Evolutionary conservation across 2,113 vertebrate species (phyloP).

Genomic region (Cochlearius cochlearius): DNA sequence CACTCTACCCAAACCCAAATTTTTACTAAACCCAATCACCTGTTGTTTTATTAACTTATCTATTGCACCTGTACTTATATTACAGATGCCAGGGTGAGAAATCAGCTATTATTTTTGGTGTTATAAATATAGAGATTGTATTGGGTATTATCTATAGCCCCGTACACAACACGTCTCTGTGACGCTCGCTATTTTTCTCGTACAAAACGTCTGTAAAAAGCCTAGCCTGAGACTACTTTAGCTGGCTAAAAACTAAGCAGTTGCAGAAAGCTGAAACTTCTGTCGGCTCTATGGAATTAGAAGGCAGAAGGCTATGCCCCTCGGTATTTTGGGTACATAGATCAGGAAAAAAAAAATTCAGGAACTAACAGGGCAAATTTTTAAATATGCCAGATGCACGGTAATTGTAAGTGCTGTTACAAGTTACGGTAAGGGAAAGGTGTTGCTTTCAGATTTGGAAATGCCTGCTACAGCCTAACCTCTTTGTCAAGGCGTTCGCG

Average conservation of each 20-base stretch:
- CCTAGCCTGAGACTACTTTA: neutral
- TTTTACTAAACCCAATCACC: neutral
- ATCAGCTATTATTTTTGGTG: neutral
- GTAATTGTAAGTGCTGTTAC: neutral
- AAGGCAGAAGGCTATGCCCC: neutral
- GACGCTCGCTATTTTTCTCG: neutral
- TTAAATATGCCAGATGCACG: neutral
- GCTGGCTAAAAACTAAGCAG: neutral
- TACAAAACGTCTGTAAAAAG: neutral
- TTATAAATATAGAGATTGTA: neutral
- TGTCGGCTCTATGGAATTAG: neutral
- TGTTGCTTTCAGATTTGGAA: constrained; percentile 48
- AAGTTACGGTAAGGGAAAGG: neutral
- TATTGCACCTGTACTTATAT: neutral
- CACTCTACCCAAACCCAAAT: neutral
- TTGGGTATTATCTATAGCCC: neutral
- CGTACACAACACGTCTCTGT: neutral
- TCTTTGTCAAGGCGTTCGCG: constrained; percentile 31
- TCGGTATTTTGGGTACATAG: neutral
- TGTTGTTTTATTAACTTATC: neutral
- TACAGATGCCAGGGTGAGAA: neutral
- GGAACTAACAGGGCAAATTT: neutral
- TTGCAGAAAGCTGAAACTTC: constrained; percentile 9
- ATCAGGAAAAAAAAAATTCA: neutral
- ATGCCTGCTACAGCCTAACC: constrained; percentile 50